phyloP scores from a whole-genome alignment of 2,113 vertebrate species.

The Atractosteus spatula region DNA sequence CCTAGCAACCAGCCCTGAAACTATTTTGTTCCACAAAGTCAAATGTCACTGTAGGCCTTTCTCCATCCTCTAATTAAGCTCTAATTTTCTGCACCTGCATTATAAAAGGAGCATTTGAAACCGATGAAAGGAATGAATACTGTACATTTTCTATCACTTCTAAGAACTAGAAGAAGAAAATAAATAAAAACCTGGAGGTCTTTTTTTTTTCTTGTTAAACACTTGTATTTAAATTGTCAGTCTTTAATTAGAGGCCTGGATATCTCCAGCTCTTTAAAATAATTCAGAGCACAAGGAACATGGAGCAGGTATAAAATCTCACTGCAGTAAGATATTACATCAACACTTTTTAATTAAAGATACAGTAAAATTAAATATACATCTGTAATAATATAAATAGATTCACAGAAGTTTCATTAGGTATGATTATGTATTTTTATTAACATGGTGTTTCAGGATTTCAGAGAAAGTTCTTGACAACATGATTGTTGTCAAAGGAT shows the following conservation, averaged over 20 bases:
- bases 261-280: neutral
- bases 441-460: too few species aligned
- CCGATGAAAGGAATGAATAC: neutral
- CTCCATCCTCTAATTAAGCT: conserved; percentile 8
- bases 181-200: neutral
- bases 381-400: too few species aligned
- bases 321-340: too few species aligned
- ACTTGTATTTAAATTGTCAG: neutral
- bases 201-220: neutral
- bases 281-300: neutral
- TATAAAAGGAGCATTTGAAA: conserved; percentile 8
- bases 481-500: too few species aligned
- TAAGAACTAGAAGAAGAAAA: too few species aligned
- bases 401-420: too few species aligned
- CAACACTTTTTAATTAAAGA: too few species aligned
- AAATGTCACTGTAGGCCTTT: neutral
- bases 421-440: too few species aligned
- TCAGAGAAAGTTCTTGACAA: too few species aligned
- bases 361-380: too few species aligned
- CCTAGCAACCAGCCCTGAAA: conserved; percentile 24
- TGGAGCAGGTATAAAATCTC: neutral
- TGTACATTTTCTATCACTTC: neutral
- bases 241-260: conserved; percentile 4
- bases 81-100: conserved; percentile 6
- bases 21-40: conserved; percentile 3